A percentile compares a stretch with the other conserved stretches of the same genome.
Evolutionary conservation across 2,113 vertebrate species (phyloP).

Genomic region (Egretta garzetta): DNA sequence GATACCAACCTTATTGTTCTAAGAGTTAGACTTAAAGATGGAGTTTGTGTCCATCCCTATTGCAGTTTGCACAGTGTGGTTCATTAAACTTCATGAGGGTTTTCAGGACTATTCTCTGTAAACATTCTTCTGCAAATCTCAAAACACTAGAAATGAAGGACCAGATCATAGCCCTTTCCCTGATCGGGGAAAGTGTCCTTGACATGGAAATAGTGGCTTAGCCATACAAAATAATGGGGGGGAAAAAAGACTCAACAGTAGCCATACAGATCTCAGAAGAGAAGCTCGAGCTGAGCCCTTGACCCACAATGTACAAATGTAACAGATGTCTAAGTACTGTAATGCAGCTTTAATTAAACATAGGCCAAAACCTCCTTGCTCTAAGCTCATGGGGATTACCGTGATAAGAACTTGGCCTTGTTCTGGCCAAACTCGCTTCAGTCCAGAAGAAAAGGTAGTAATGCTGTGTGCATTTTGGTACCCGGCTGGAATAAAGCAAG

Average conservation of each 20-base stretch:
- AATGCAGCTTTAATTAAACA: slow-evolving; percentile 71
- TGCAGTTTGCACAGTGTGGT: not conserved
- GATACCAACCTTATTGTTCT: not conserved
- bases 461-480: not conserved
- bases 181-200: not conserved
- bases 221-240: not conserved
- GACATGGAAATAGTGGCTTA: not conserved
- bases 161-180: not conserved
- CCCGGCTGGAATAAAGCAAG: not conserved
- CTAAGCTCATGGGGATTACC: slow-evolving; percentile 22
- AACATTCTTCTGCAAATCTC: not conserved
- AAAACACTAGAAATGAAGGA: slow-evolving; percentile 24
- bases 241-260: not conserved
- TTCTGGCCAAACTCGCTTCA: not conserved
- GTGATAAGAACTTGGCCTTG: not conserved
- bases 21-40: not conserved
- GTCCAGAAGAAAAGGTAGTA: not conserved
- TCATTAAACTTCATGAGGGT: not conserved
- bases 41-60: not conserved
- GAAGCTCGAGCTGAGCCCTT: not conserved
- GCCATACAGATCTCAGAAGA: not conserved
- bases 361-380: slow-evolving; percentile 24
- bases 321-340: slow-evolving; percentile 59
- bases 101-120: slow-evolving; percentile 38
- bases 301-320: slow-evolving; percentile 38